phyloP scores from a whole-genome alignment of 2,888 invertebrate species.

The Raillietiella orientalis region DNA sequence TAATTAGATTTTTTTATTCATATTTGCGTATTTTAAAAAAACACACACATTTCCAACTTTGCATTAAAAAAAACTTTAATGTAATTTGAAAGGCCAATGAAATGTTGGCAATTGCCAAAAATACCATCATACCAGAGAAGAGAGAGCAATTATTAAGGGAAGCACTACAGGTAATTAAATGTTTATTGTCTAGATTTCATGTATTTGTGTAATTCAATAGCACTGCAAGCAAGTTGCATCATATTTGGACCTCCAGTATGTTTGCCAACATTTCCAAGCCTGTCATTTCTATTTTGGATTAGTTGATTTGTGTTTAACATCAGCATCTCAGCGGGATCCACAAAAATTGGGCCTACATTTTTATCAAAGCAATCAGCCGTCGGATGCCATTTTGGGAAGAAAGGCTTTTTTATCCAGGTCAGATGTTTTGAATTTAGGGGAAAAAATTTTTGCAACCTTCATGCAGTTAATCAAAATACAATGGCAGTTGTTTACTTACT shows the following conservation, averaged over 20 bases:
- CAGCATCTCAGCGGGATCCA: conserved; percentile 59
- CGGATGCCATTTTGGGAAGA: conserved; percentile 51
- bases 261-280: conserved; percentile 49
- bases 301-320: conserved; percentile 50
- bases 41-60: no score
- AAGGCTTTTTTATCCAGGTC: conserved; percentile 31
- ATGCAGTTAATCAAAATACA: no score
- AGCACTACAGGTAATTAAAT: conserved; percentile 24
- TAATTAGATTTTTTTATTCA: no score
- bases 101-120: conserved; percentile 46
- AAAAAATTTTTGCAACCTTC: no score
- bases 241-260: conserved; percentile 43
- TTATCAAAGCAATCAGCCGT: conserved; percentile 47
- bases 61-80: no score
- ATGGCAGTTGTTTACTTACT: no score
- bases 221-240: conserved; percentile 65
- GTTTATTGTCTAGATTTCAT: no score
- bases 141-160: conserved; percentile 36
- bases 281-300: conserved; percentile 59
- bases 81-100: conserved; percentile 74
- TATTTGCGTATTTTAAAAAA: no score
- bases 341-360: conserved; percentile 56
- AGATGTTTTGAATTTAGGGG: no score
- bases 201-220: no score
- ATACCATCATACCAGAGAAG: conserved; percentile 30